A percentile compares a stretch with the other conserved stretches of the same genome.
These are phyloP conservation scores for Drosophila neotestacea DNA, from an alignment of 2,888 invertebrate genomes.

Conservation along the genomic window DNA sequence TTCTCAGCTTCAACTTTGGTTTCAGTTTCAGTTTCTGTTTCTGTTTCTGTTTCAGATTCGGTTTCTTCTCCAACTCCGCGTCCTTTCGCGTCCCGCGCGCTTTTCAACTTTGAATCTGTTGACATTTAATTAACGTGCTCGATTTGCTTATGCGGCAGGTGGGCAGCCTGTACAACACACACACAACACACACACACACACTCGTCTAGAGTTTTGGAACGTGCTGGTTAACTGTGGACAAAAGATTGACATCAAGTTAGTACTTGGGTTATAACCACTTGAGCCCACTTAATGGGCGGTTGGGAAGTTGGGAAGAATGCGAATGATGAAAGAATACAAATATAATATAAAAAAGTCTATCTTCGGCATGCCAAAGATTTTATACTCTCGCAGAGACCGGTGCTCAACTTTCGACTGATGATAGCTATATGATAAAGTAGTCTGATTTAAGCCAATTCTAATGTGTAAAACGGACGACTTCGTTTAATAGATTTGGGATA, in stretches of 20 bases:
- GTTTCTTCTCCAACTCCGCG: conserved; percentile 40
- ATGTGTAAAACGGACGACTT: background rate
- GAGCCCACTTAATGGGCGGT: conserved; percentile 29
- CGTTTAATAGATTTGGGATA: too few species aligned
- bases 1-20: conserved; percentile 12
- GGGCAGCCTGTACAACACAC: conserved; percentile 40
- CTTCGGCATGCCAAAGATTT: too few species aligned
- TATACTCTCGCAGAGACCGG: too few species aligned
- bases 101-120: conserved; percentile 60
- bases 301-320: conserved; percentile 3
- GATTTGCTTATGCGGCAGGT: conserved; percentile 73
- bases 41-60: conserved; percentile 20
- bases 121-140: conserved; percentile 77
- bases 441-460: too few species aligned
- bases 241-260: conserved; percentile 59
- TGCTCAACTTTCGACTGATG: too few species aligned
- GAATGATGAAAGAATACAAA: conserved; percentile 3
- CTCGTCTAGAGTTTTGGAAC: conserved; percentile 37
- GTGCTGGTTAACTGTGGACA: conserved; percentile 61
- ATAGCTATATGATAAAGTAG: too few species aligned
- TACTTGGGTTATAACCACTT: conserved; percentile 33
- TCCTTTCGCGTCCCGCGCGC: conserved; percentile 62
- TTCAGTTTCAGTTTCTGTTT: conserved; percentile 15
- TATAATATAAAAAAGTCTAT: background rate
- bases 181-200: conserved; percentile 19